Percentiles rank a stretch among this genome's conserved stretches.
These are phyloP conservation scores for mouse (Mus musculus) DNA, from an alignment of 2,113 vertebrate species.

Conservation along the genomic window GRCm39 chr6:31962501-31963000, in stretches of 20 bases:
- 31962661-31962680: conserved; percentile 40
- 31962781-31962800: conserved; percentile 39
- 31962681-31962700: conserved; percentile 14
- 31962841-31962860: not conserved
- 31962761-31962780: conserved; percentile 52
- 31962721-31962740: conserved; percentile 64
- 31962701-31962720: conserved; percentile 62
- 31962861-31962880: not conserved
- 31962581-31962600: conserved; percentile 44
- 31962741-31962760: conserved; percentile 42
- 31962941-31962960: not conserved
- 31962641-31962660: conserved; percentile 71
- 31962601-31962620: conserved; percentile 63
- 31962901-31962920: not conserved
- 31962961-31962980: conserved; percentile 11
- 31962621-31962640: conserved; percentile 70
- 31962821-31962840: not conserved
- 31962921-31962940: not conserved
- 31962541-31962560: not conserved
- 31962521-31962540: not conserved
- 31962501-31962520: not conserved
- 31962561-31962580: conserved; percentile 26
- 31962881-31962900: not conserved
- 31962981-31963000: not conserved
- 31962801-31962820: conserved; percentile 22